Percentiles rank a stretch among this genome's conserved stretches.
Evolutionary conservation across 2,113 vertebrate species (phyloP).

Genomic region (Chionodraco myersi): DNA sequence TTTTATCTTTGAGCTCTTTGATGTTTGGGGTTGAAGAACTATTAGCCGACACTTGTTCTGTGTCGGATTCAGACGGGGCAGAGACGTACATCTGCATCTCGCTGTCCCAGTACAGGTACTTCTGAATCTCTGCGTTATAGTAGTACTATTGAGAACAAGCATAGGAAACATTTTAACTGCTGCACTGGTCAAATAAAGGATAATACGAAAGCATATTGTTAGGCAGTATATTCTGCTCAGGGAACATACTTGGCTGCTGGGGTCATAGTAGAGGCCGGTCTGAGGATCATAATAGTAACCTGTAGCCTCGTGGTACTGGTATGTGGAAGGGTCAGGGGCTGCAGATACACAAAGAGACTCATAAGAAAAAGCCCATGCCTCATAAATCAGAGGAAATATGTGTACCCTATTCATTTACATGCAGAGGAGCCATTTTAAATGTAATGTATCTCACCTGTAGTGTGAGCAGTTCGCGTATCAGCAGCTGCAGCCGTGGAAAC

Average conservation of each 20-base stretch:
- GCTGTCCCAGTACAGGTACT: slow-evolving; percentile 95
- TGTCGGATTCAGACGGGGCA: slow-evolving; percentile 74
- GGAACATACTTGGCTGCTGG: slow-evolving; percentile 90
- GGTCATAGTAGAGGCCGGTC: slow-evolving; percentile 93
- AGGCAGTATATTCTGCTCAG: too few relatives aligned
- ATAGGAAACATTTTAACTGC: slow-evolving; percentile 79
- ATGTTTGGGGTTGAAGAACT: neutral
- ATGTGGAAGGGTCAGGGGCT: slow-evolving; percentile 92
- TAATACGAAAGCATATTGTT: neutral
- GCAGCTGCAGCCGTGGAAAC: slow-evolving; percentile 31
- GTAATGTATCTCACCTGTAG: slow-evolving; percentile 31
- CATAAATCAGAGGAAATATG: neutral
- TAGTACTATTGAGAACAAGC: slow-evolving; percentile 86
- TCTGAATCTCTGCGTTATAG: slow-evolving; percentile 94
- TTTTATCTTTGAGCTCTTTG: slow-evolving; percentile 16
- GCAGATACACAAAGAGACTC: slow-evolving; percentile 3
- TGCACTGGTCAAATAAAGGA: slow-evolving; percentile 52
- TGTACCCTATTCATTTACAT: neutral
- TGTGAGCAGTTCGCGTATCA: neutral
- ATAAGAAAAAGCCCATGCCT: neutral
- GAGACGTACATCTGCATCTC: slow-evolving; percentile 91
- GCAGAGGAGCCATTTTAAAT: neutral
- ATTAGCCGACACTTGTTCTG: neutral
- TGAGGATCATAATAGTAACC: slow-evolving; percentile 95
- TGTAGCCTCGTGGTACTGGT: slow-evolving; percentile 94